phyloP scores from a whole-genome alignment of 2,113 vertebrate species.

The Steatornis caripensis region DNA sequence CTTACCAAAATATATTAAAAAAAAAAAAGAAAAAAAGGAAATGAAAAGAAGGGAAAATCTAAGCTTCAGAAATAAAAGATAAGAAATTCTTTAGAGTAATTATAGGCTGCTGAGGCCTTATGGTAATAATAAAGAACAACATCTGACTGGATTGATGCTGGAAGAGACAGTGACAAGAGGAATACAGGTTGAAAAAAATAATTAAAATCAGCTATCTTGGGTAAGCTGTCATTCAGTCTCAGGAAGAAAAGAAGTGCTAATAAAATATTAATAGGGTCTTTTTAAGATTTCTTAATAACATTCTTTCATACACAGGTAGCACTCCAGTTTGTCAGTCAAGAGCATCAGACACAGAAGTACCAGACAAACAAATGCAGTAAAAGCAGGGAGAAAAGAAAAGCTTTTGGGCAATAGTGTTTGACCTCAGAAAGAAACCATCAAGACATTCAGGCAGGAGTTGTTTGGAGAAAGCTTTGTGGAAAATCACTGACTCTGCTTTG shows the following conservation, averaged over 20 bases:
- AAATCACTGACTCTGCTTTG: not conserved
- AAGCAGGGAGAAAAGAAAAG: not conserved
- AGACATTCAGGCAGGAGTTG: not conserved
- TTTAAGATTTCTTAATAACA: slow-evolving; percentile 79
- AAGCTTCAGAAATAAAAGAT: slow-evolving; percentile 73
- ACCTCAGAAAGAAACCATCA: not conserved
- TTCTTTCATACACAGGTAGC: slow-evolving; percentile 77
- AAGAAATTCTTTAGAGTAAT: slow-evolving; percentile 76
- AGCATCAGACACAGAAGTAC: slow-evolving; percentile 41
- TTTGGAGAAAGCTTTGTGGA: not conserved
- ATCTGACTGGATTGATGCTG: slow-evolving; percentile 83
- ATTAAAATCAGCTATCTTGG: slow-evolving; percentile 88
- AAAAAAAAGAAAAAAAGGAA: not conserved
- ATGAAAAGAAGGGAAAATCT: slow-evolving; percentile 8
- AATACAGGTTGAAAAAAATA: slow-evolving; percentile 77
- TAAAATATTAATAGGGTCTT: slow-evolving; percentile 94
- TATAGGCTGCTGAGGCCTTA: slow-evolving; percentile 68
- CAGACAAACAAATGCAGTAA: not conserved
- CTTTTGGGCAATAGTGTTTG: not conserved
- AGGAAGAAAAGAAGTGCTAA: slow-evolving; percentile 88
- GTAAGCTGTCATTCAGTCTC: slow-evolving; percentile 85
- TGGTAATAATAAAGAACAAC: slow-evolving; percentile 77
- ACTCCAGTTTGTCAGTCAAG: slow-evolving; percentile 63
- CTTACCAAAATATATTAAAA: slow-evolving; percentile 16
- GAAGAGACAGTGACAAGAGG: slow-evolving; percentile 76